Evolutionary conservation across 2,797 vertebrate genomes (phyloP).

Genomic region (Neosilurus hyrtlii): DNA sequence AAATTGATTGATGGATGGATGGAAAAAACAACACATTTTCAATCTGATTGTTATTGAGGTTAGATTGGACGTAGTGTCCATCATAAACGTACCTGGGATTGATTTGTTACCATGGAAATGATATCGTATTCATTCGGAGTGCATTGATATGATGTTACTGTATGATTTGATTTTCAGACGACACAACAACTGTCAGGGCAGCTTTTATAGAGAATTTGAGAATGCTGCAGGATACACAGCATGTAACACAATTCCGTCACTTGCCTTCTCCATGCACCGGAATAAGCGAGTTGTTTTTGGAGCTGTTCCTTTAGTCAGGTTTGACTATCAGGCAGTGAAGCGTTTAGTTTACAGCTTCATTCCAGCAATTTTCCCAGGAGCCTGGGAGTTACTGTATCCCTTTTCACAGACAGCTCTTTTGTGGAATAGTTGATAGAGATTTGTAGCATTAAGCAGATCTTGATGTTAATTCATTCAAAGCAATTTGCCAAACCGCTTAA

Average conservation of each 20-base stretch:
- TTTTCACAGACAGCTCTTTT: not conserved
- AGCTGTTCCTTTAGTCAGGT: slow-evolving; percentile 22
- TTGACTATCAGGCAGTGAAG: slow-evolving; percentile 7
- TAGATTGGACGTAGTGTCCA: not conserved
- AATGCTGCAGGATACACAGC: not conserved
- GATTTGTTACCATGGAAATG: not conserved
- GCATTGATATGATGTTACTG: not conserved
- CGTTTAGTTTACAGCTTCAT: slow-evolving; percentile 22
- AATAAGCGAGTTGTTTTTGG: slow-evolving; percentile 14
- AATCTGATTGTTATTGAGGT: not conserved
- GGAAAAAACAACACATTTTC: not conserved
- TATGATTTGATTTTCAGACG: not conserved
- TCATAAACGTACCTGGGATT: not conserved
- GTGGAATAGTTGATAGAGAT: not conserved
- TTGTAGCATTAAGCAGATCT: too few relatives aligned
- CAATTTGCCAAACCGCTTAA: too few relatives aligned
- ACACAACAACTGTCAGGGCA: not conserved
- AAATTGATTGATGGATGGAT: too few relatives aligned
- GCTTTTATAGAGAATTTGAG: not conserved
- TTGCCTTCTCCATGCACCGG: not conserved
- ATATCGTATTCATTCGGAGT: too few relatives aligned
- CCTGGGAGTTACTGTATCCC: not conserved
- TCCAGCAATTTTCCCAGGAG: slow-evolving; percentile 13
- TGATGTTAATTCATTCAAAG: too few relatives aligned
- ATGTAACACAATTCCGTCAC: not conserved